Percentiles rank a stretch among this genome's conserved stretches.
phyloP scores from a whole-genome alignment of 2,797 vertebrate genomes.

The Cephalopachus bancanus region DNA sequence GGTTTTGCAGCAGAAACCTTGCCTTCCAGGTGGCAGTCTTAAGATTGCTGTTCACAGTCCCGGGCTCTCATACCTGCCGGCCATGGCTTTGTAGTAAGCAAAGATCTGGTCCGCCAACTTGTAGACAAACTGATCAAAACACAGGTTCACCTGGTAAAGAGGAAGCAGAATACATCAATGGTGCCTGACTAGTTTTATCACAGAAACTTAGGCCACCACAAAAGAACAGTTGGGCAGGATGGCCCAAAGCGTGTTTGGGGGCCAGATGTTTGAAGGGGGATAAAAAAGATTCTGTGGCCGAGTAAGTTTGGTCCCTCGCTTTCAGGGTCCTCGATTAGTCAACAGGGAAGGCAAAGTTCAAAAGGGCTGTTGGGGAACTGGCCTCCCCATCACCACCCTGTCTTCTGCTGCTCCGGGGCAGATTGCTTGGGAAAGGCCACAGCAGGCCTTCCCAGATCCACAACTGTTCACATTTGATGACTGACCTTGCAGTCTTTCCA shows the following conservation, averaged over 20 bases:
- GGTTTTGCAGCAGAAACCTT: not conserved
- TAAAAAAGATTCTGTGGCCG: not conserved
- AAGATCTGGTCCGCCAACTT: slow-evolving; percentile 99
- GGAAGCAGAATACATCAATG: slow-evolving; percentile 56
- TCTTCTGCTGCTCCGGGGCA: accelerated
- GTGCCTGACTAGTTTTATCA: not conserved
- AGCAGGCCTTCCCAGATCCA: not conserved
- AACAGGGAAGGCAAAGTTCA: not conserved
- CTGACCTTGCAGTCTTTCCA: not conserved
- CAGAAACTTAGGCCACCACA: not conserved
- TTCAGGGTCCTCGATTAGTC: not conserved
- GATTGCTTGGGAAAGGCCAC: accelerated
- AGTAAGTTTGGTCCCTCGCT: not conserved
- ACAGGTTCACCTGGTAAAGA: slow-evolving; percentile 95
- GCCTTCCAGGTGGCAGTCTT: not conserved
- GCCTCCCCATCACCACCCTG: accelerated
- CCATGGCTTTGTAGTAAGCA: slow-evolving; percentile 99
- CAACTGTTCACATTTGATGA: accelerated
- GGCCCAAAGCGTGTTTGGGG: not conserved
- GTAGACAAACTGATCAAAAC: slow-evolving; percentile 99
- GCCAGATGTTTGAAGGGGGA: not conserved
- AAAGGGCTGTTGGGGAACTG: not conserved
- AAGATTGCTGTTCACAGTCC: not conserved
- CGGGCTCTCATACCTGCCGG: slow-evolving; percentile 94
- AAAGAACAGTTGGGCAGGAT: not conserved